Conservation (phyloP, 2,113 vertebrate genomes). For the Oophaga pumilio region DNA sequence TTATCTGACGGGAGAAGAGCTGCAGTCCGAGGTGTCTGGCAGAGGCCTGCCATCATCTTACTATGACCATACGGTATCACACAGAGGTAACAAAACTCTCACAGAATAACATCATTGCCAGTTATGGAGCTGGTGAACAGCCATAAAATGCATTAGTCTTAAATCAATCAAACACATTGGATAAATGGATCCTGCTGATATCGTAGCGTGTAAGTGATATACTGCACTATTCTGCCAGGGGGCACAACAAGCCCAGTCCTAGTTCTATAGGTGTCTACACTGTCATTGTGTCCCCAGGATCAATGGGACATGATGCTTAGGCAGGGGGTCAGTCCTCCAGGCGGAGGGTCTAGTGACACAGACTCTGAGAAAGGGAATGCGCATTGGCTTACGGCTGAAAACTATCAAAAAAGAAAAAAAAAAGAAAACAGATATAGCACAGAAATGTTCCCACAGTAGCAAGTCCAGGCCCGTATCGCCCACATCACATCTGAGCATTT, state of each 20-base stretch:
- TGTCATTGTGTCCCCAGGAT: background rate
- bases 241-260: background rate
- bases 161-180: too few relatives aligned
- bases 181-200: too few relatives aligned
- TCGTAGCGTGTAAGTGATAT: too few relatives aligned
- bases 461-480: background rate
- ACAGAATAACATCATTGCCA: too few relatives aligned
- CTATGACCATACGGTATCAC: too few relatives aligned
- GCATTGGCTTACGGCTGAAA: background rate
- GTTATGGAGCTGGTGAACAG: too few relatives aligned
- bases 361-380: background rate
- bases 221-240: too few relatives aligned
- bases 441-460: constrained; percentile 46
- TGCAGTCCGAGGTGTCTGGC: too few relatives aligned
- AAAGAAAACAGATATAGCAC: constrained; percentile 15
- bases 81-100: too few relatives aligned
- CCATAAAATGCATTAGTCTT: too few relatives aligned
- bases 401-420: background rate
- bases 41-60: too few relatives aligned
- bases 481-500: constrained; percentile 7
- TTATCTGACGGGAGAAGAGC: too few relatives aligned
- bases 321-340: background rate
- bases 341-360: background rate
- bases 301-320: background rate
- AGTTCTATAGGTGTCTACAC: background rate